These are phyloP conservation scores for Drosophila tani DNA, from an alignment of 1,140 invertebrate genomes.

Conservation along the genomic window DNA sequence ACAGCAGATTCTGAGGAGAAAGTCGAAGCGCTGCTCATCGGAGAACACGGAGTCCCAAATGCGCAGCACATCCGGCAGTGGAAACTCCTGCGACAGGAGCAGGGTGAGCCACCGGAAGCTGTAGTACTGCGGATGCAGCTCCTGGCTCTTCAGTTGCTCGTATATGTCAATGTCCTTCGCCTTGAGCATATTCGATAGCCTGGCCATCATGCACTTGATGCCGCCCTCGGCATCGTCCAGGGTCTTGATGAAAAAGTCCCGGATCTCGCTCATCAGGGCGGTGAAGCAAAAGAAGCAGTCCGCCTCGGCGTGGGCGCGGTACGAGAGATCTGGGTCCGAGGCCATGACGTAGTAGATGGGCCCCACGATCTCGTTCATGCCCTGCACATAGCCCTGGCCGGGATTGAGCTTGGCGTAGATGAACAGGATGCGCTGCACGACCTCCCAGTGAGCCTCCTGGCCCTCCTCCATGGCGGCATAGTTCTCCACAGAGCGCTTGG, in stretches of 20 bases:
- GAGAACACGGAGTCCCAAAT: conserved; percentile 98
- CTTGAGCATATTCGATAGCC: conserved; percentile 91
- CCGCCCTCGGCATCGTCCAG: conserved; percentile 96
- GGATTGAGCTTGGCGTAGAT: conserved; percentile 99
- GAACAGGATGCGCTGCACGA: conserved; percentile 98
- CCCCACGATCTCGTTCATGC: conserved; percentile 99
- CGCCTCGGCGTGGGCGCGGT: conserved; percentile 96
- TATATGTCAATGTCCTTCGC: conserved; percentile 92
- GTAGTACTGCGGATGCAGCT: conserved; percentile 97
- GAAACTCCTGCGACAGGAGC: conserved; percentile 98
- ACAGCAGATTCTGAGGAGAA: conserved; percentile 96
- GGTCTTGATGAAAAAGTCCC: conserved; percentile 98
- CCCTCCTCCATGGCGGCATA: conserved; percentile 93
- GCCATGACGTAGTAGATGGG: conserved; percentile 99
- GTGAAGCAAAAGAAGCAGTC: conserved; percentile 99
- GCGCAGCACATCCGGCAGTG: conserved; percentile 96
- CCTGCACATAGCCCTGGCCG: conserved; percentile 98
- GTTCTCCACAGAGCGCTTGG: conserved; percentile 90
- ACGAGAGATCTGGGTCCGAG: conserved; percentile 92
- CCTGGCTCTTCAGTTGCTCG: conserved; percentile 91
- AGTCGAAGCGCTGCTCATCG: conserved; percentile 94
- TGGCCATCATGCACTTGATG: conserved; percentile 94
- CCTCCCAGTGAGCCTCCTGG: conserved; percentile 97
- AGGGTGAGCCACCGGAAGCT: conserved; percentile 94
- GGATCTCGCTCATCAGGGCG: conserved; percentile 97